Percentiles rank a stretch among this genome's conserved stretches.
These are phyloP conservation scores for Neopelma chrysocephalum DNA, from an alignment of 2,797 vertebrate species.

Conservation along the genomic window DNA sequence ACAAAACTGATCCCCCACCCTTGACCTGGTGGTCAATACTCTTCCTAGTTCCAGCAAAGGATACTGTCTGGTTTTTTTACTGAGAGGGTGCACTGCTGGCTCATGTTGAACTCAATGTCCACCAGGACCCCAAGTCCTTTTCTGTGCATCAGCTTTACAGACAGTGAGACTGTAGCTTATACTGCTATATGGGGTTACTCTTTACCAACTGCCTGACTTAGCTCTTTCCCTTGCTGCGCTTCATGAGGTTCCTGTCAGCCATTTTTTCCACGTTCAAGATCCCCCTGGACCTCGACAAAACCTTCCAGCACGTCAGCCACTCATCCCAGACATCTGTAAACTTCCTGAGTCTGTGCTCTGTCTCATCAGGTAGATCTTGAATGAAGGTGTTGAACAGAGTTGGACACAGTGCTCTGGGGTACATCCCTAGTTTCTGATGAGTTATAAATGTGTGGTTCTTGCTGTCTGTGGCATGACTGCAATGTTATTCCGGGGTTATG, in stretches of 20 bases:
- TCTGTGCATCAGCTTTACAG: background rate
- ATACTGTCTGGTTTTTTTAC: rapidly evolving
- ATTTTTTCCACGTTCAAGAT: background rate
- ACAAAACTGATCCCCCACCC: background rate
- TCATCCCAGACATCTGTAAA: background rate
- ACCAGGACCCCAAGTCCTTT: background rate
- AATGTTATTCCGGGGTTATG: background rate
- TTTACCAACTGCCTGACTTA: background rate
- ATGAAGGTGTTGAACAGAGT: background rate
- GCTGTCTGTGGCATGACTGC: background rate
- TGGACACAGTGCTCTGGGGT: background rate
- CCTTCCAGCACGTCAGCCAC: rapidly evolving
- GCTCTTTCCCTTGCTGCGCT: background rate
- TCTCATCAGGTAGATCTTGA: background rate
- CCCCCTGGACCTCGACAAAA: background rate
- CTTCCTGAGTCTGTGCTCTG: background rate
- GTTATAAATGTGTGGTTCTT: background rate
- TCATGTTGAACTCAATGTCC: background rate
- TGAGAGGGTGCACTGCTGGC: background rate
- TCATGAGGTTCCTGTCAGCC: background rate
- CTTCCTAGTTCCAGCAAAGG: background rate
- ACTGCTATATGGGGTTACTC: background rate
- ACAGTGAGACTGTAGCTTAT: background rate
- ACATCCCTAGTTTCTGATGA: rapidly evolving
- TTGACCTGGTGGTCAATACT: background rate